These are phyloP conservation scores for Aptenodytes forsteri DNA, from an alignment of 2,113 vertebrate species.

Conservation along the genomic window DNA sequence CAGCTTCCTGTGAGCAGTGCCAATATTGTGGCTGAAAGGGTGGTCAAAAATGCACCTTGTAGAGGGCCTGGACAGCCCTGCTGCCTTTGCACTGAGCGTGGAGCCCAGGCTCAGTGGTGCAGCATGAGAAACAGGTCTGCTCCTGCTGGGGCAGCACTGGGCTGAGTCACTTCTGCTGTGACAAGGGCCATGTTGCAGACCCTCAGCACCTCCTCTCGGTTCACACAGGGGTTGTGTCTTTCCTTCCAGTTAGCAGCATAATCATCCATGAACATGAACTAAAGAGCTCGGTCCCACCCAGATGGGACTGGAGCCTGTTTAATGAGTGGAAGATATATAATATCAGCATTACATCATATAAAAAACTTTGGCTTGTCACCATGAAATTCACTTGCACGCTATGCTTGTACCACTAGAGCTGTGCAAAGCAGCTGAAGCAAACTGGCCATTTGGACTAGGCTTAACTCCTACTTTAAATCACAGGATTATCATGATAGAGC, in stretches of 20 bases:
- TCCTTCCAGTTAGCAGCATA: background rate
- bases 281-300: background rate
- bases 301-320: background rate
- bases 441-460: background rate
- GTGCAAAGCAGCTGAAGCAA: background rate
- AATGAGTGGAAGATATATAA: background rate
- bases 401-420: background rate
- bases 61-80: background rate
- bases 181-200: background rate
- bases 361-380: background rate
- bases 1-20: background rate
- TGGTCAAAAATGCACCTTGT: background rate
- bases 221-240: background rate
- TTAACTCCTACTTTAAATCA: background rate
- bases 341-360: background rate
- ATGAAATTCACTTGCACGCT: background rate
- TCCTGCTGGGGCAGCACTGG: background rate
- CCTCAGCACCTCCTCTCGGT: background rate
- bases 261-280: background rate
- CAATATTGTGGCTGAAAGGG: background rate
- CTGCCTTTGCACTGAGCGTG: background rate
- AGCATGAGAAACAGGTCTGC: background rate
- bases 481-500: background rate
- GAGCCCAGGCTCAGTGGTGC: background rate
- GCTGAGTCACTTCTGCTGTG: background rate